phyloP scores from a whole-genome alignment of 2,113 vertebrate genomes.

The Tragelaphus strepsiceros region DNA sequence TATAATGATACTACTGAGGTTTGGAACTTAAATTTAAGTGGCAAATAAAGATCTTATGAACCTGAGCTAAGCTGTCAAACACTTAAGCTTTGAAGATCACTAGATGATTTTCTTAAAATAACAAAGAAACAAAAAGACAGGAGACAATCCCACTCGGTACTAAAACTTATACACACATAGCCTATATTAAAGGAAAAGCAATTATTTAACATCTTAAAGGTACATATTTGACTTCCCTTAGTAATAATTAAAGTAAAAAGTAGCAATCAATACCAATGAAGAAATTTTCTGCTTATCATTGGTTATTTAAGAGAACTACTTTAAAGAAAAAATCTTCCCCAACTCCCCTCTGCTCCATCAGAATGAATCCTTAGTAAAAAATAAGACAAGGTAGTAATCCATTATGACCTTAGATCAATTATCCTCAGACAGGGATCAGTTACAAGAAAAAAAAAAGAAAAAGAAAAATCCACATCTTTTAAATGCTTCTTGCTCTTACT shows the following conservation, averaged over 20 bases:
- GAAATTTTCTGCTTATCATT: not conserved
- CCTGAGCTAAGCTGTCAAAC: not conserved
- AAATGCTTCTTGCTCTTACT: not conserved
- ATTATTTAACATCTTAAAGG: not conserved
- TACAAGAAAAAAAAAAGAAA: not conserved
- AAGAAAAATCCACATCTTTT: not conserved
- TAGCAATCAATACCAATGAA: not conserved
- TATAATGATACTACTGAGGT: not conserved
- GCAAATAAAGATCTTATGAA: not conserved
- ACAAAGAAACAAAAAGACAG: not conserved
- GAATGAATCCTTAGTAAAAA: not conserved
- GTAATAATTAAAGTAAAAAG: not conserved
- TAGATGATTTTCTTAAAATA: not conserved
- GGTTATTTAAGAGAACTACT: not conserved
- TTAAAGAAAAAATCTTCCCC: not conserved
- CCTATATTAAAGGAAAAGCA: not conserved
- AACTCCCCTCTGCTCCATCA: rapidly evolving
- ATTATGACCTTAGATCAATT: not conserved
- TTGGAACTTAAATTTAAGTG: not conserved
- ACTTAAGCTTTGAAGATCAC: not conserved
- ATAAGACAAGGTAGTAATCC: not conserved
- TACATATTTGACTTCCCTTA: not conserved
- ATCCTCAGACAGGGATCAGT: not conserved
- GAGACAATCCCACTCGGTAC: not conserved
- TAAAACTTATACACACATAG: not conserved